A percentile compares a stretch with the other conserved stretches of the same genome.
Evolutionary conservation across 2,888 invertebrate species (phyloP).

Genomic region (Ectemnius cavifrons): DNA sequence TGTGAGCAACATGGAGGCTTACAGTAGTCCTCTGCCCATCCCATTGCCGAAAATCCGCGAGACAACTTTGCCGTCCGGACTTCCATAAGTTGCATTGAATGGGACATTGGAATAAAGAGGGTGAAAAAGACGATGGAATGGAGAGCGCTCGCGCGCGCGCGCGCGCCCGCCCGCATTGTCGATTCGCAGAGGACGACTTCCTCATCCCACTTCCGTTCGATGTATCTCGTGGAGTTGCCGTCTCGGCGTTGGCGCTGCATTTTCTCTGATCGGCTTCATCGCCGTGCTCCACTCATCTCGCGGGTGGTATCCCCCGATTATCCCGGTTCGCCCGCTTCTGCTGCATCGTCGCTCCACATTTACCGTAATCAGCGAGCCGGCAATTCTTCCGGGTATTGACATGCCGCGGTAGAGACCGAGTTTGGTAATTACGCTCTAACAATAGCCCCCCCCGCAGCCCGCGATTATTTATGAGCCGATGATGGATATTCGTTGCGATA

Average conservation of each 20-base stretch:
- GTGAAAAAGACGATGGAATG: constrained; percentile 48
- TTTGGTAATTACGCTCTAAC: not conserved
- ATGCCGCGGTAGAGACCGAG: not conserved
- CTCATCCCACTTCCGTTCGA: constrained; percentile 35
- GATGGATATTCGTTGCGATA: constrained; percentile 1
- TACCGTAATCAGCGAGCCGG: constrained; percentile 7
- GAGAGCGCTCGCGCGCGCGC: constrained; percentile 10
- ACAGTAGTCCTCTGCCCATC: constrained; percentile 35
- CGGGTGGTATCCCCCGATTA: constrained; percentile 17
- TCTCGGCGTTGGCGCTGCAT: constrained; percentile 33
- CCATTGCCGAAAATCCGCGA: constrained; percentile 63
- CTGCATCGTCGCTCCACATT: constrained; percentile 18
- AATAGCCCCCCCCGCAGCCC: not conserved
- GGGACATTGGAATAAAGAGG: constrained; percentile 72
- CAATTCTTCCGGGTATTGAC: not conserved
- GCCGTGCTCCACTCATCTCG: constrained; percentile 17
- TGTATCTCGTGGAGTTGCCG: too few relatives aligned
- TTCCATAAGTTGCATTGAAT: constrained; percentile 73
- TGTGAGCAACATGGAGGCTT: constrained; percentile 68
- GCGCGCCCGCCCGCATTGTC: constrained; percentile 39
- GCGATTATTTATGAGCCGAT: constrained; percentile 2
- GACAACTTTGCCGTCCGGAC: constrained; percentile 70
- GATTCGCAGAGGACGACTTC: constrained; percentile 29
- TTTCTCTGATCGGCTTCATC: constrained; percentile 20
- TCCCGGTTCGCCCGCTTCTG: constrained; percentile 19